Evolutionary conservation across 2,113 vertebrate genomes (phyloP).

Genomic region (Neotoma lepida): DNA sequence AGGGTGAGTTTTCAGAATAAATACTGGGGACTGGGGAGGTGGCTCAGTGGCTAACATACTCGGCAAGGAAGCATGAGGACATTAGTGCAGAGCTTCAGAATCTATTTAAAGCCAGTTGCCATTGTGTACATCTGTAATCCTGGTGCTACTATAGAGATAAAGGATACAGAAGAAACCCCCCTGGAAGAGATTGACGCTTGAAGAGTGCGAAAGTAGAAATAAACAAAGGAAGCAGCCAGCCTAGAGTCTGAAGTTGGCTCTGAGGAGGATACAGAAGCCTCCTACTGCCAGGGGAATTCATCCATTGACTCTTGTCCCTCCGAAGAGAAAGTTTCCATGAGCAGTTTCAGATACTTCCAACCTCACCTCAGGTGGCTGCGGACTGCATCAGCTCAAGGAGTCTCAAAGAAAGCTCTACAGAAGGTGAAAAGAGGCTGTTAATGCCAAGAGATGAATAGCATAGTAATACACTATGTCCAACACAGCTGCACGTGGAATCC

Average conservation of each 20-base stretch:
- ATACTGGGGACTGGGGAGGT: not conserved
- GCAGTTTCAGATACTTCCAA: not conserved
- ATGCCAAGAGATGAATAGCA: too few relatives aligned
- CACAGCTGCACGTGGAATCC: not conserved
- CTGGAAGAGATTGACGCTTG: not conserved
- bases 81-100: not conserved
- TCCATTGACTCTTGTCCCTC: not conserved
- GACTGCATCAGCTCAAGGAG: not conserved
- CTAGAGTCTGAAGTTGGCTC: not conserved
- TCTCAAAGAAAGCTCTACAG: not conserved
- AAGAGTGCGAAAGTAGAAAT: not conserved
- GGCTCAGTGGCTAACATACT: not conserved
- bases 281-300: rapidly evolving
- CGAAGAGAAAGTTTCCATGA: not conserved
- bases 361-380: not conserved
- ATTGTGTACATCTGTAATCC: not conserved
- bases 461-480: rapidly evolving
- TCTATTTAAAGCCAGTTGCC: not conserved
- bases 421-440: not conserved
- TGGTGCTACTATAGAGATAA: not conserved
- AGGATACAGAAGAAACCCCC: not conserved
- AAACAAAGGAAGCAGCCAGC: not conserved
- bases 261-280: not conserved
- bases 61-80: not conserved
- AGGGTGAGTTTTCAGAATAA: not conserved